These are phyloP conservation scores for Callyntrura guangdongensis DNA, from an alignment of 2,888 invertebrate genomes.

Conservation along the genomic window DNA sequence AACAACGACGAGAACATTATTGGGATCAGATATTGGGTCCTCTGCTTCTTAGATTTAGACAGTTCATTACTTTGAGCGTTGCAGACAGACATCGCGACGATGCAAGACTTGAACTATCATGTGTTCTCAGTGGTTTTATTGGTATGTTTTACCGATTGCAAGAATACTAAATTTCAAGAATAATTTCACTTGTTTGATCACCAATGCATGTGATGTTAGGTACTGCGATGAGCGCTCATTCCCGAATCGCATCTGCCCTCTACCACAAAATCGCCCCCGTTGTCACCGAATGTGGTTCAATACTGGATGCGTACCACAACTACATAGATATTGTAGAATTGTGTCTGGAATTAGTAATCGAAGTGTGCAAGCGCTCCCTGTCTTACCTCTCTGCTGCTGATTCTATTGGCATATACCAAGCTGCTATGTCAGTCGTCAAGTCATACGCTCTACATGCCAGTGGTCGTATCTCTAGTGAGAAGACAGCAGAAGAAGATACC, in stretches of 20 bases:
- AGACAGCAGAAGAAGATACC: constrained; percentile 90
- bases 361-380: constrained; percentile 90
- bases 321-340: constrained; percentile 93
- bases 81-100: constrained; percentile 88
- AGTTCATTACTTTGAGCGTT: constrained; percentile 86
- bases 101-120: constrained; percentile 90
- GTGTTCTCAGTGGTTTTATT: constrained; percentile 91
- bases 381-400: constrained; percentile 88
- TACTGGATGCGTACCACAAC: constrained; percentile 92
- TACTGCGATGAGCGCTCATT: constrained; percentile 89
- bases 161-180: neutral
- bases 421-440: constrained; percentile 84
- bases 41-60: constrained; percentile 88
- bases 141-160: constrained; percentile 85
- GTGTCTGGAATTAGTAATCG: constrained; percentile 91
- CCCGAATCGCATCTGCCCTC: constrained; percentile 87
- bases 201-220: constrained; percentile 86
- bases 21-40: constrained; percentile 87
- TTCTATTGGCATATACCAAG: constrained; percentile 77
- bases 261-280: constrained; percentile 87
- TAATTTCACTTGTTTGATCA: neutral
- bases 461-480: constrained; percentile 84
- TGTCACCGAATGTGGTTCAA: constrained; percentile 85
- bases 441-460: constrained; percentile 85
- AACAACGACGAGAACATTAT: constrained; percentile 85